These are phyloP conservation scores for Hyphantria cunea DNA, from an alignment of 1,140 invertebrate genomes.

Conservation along the genomic window DNA sequence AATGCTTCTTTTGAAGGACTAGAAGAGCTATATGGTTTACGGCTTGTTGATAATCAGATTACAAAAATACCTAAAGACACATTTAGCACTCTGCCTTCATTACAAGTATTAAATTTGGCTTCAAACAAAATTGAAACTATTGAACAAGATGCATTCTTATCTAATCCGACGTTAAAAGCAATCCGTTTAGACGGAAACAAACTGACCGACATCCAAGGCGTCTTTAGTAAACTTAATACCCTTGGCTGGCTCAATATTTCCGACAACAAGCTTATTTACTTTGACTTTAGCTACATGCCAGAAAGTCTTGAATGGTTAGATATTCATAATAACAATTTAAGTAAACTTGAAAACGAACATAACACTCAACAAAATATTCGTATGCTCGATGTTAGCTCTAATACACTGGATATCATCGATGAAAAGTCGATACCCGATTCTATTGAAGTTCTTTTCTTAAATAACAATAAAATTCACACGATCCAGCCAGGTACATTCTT, in stretches of 20 bases:
- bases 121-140: conserved; percentile 86
- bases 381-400: conserved; percentile 90
- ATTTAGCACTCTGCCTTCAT: conserved; percentile 84
- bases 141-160: conserved; percentile 85
- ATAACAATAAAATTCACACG: conserved; percentile 88
- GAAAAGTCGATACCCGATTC: conserved; percentile 88
- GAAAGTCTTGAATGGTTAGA: conserved; percentile 87
- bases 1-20: conserved; percentile 85
- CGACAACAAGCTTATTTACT: conserved; percentile 85
- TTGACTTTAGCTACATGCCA: conserved; percentile 87
- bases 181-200: conserved; percentile 87
- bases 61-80: conserved; percentile 85
- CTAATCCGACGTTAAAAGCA: conserved; percentile 85
- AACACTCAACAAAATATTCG: conserved; percentile 90
- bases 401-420: conserved; percentile 86
- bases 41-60: conserved; percentile 86
- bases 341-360: conserved; percentile 87
- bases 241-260: conserved; percentile 89
- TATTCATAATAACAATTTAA: conserved; percentile 86
- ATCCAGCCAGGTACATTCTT: conserved; percentile 89
- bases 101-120: conserved; percentile 88
- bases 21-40: conserved; percentile 84
- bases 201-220: conserved; percentile 85
- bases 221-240: conserved; percentile 85
- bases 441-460: conserved; percentile 88